Evolutionary conservation across 1,140 invertebrate genomes (phyloP), one percentile per base, ranked within the genome.

Genomic region (Dermatophagoides farinae): DNA sequence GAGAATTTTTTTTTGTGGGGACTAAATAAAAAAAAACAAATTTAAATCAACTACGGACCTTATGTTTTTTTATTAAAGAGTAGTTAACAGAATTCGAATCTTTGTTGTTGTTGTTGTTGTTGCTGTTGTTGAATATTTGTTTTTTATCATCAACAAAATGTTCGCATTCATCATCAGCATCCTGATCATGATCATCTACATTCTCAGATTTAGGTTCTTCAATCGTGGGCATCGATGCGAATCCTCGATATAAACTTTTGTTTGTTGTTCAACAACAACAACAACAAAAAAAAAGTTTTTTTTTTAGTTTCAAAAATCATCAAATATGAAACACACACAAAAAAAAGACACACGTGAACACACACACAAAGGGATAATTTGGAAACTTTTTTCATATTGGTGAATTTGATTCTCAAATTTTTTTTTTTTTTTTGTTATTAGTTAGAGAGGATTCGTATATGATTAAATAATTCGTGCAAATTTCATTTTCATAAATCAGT

Each of bases 191-290:
- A 22, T 20, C 5, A 22, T 49, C 46, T 11, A 20, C 1, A n/a
- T 14, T 20, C n/a, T 50, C 47, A 8, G 20, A 9, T 50, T 60
- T 60, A 47, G 23, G 58, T 37, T 60, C 58, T 60, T 57, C 55
- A 50, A 61, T 62, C n/a, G 61, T 59, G 25, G 61, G 61, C 61
- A 62, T 62, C 57, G 61, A 62, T 16, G 61, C 55, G 43, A 62
- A 62, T 62, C 61, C 61, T 54, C 61, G 55, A 44, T 40, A 59
- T 23, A 62, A 51, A 57, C 61, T 62, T 20, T 23, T 25, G 1
- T 1, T 18, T 41, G 6, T 20, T n/a, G 37, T 60, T 57, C 16
- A 16, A 8, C 14, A 6, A 23, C 4, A 51, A 23, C 1, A 12
- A 31, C 2, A 20, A 51, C 1, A n/a, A 4, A 31, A 31, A 31